Evolutionary conservation across 2,888 invertebrate genomes (phyloP), one percentile per base, ranked within the genome.

Genomic region (Trissoscelio sp.): DNA sequence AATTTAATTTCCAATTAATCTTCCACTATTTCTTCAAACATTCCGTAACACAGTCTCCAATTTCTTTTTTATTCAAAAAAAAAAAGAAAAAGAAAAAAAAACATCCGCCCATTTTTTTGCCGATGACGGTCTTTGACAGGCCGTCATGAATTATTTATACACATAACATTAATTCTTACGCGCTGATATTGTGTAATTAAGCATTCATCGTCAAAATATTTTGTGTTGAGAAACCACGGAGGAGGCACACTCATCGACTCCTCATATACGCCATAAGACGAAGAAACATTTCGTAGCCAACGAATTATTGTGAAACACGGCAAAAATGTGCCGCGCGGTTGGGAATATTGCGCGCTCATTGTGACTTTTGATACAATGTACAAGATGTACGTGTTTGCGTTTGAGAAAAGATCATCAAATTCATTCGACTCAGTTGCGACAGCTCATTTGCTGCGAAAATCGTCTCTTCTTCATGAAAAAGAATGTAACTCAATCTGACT

Each of bases 161-260:
- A 51, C 67, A 58, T 67, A 28, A 42, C 28, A 60, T 75, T 51
- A 53, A 67, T 60, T 77, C 39, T 62, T 34, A 51, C n/a, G 46
- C 48, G 64, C 28, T 28, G 46, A 28, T 22, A 55, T 70, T 79
- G 70, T 22, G 57, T 14, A 70, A 66, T 51, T 31, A 18, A 9
- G 28, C 48, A 72, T 77, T 77, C 51, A 64, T 70, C 77, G 31
- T 70, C 70, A 48, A 78, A 78, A 78, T 78, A 72, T 64, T 78
- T 66, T n/a, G 39, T 62, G 64, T 78, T 78, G 78, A 12, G 62
- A 64, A 72, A 78, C 48, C 14, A 42, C 57, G 22, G 53, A 53
- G 60, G 67, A 28, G 66, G 53, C 39, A 20, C 34, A 57, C 22
- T 53, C 60, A 22, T 44, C 31, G 31, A n/a, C n/a, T n/a, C n/a